phyloP scores from a whole-genome alignment of 2,888 invertebrate genomes.

The Heteromurus nitidus region DNA sequence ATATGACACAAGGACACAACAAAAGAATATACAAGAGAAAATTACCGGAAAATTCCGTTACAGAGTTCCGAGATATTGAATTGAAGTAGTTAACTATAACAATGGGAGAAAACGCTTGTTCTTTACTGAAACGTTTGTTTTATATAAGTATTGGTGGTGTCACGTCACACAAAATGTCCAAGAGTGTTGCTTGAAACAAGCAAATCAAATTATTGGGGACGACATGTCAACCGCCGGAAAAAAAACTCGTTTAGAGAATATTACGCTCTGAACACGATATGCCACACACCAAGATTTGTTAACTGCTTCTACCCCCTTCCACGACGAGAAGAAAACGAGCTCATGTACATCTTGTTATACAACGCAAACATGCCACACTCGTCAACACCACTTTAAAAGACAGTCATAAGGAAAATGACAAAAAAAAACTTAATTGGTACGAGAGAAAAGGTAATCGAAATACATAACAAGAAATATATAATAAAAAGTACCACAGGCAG shows the following conservation, averaged over 20 bases:
- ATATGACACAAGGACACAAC: too few species aligned
- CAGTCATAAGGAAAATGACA: neutral
- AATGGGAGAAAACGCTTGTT: too few species aligned
- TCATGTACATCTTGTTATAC: slow-evolving; percentile 3
- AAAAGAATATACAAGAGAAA: slow-evolving; percentile 20
- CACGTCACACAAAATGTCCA: too few species aligned
- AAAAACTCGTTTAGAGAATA: neutral
- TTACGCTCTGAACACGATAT: neutral
- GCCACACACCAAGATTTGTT: slow-evolving; percentile 42
- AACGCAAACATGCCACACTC: neutral
- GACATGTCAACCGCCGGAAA: neutral
- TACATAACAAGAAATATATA: too few species aligned
- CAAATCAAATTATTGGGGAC: too few species aligned
- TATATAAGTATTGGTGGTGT: too few species aligned
- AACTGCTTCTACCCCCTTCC: neutral
- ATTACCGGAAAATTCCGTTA: slow-evolving; percentile 37
- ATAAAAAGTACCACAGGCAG: neutral
- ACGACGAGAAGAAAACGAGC: neutral
- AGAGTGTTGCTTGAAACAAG: too few species aligned
- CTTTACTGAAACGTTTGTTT: too few species aligned
- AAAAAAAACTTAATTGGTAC: neutral
- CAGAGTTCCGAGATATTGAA: neutral
- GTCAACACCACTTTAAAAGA: too few species aligned
- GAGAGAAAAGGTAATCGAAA: neutral
- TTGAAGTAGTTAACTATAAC: too few species aligned